Conservation (phyloP, 2,888 invertebrate species). For the Oegoconia quadripuncta region DNA sequence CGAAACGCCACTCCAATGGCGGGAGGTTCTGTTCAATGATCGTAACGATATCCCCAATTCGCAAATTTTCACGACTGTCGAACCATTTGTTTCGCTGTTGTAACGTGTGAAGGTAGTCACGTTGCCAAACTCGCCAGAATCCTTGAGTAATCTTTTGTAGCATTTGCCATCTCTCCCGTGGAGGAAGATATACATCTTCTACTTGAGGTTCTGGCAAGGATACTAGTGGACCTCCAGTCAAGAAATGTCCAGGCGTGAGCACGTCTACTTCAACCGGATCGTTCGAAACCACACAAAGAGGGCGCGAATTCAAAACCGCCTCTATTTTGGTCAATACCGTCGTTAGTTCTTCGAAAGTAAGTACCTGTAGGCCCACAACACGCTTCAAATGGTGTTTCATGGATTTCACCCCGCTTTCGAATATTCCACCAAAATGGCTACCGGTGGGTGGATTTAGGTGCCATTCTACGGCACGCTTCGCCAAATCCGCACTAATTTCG, state of each 20-base stretch:
- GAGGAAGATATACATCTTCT: neutral
- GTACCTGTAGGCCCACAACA: neutral
- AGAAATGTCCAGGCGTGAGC: slow-evolving; percentile 18
- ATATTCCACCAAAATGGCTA: neutral
- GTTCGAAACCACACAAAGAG: slow-evolving; percentile 13
- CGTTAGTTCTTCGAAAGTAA: neutral
- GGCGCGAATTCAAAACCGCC: too few species aligned
- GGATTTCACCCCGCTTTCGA: neutral
- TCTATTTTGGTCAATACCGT: neutral
- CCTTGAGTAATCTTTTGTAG: slow-evolving; percentile 18
- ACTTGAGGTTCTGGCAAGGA: slow-evolving; percentile 11
- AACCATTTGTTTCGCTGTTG: slow-evolving; percentile 21
- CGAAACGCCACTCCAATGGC: slow-evolving; percentile 11
- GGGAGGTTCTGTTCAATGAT: slow-evolving; percentile 6
- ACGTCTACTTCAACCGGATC: slow-evolving; percentile 16
- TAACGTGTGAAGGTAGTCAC: slow-evolving; percentile 21
- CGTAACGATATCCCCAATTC: slow-evolving; percentile 9
- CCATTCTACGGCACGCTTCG: neutral
- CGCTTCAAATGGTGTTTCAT: neutral
- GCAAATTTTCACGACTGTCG: neutral
- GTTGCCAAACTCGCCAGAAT: slow-evolving; percentile 20
- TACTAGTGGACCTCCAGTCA: slow-evolving; percentile 11
- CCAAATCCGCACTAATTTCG: neutral
- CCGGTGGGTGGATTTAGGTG: neutral
- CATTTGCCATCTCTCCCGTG: slow-evolving; percentile 18